phyloP scores from a whole-genome alignment of 2,113 vertebrate genomes.

The Proteles cristata region DNA sequence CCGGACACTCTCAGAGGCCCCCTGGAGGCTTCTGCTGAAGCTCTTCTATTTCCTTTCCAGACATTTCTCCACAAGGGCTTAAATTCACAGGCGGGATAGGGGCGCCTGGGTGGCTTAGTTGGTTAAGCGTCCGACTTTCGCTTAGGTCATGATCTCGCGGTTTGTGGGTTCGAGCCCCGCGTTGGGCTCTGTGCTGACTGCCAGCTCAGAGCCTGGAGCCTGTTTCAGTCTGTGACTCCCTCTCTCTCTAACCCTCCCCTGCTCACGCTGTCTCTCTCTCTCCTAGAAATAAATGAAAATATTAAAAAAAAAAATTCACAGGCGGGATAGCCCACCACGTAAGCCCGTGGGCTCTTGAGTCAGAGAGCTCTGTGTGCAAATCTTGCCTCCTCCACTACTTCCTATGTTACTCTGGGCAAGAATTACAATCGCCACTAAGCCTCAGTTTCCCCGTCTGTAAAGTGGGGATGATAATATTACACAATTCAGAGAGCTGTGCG shows the following conservation, averaged over 20 bases:
- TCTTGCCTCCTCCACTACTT: background rate
- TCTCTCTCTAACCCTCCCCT: no score
- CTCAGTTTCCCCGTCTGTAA: background rate
- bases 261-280: no score
- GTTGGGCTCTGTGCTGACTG: no score
- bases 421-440: background rate
- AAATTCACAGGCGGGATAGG: background rate
- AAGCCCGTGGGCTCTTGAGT: background rate
- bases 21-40: background rate
- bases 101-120: no score
- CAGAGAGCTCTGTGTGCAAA: background rate
- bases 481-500: background rate
- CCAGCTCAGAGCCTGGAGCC: no score
- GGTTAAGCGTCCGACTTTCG: no score
- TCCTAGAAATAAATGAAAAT: no score
- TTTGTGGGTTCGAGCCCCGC: no score
- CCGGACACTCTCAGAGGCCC: background rate
- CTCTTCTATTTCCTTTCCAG: background rate
- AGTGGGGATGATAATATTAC: background rate
- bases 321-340: background rate
- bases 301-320: no score
- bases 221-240: no score
- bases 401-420: background rate
- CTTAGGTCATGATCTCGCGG: no score
- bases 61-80: background rate